These are phyloP conservation scores for Griposia aprilina DNA, from an alignment of 2,888 invertebrate genomes.

Conservation along the genomic window DNA sequence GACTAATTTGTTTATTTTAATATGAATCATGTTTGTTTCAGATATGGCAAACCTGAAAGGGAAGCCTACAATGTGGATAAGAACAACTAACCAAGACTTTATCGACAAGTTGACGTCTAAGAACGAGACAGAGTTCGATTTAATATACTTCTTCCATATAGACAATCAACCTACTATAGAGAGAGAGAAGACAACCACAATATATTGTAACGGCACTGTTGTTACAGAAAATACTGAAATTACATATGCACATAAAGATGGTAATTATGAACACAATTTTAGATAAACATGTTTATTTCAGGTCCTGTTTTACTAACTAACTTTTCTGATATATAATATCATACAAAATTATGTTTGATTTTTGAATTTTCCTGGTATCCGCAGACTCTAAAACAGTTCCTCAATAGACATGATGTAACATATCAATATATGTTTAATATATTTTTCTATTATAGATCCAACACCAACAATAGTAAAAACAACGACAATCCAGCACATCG, in stretches of 20 bases:
- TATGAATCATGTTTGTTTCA: constrained; percentile 26
- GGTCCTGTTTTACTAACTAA: not conserved
- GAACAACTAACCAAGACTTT: constrained; percentile 52
- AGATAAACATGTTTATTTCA: not conserved
- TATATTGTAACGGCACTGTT: constrained; percentile 78
- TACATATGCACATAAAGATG: constrained; percentile 49
- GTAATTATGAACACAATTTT: constrained; percentile 39
- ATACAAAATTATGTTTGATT: not conserved
- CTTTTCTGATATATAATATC: not conserved
- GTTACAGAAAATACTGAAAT: constrained; percentile 72
- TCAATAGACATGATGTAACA: not conserved
- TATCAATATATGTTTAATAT: not conserved
- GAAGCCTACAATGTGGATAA: constrained; percentile 45
- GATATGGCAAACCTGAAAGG: constrained; percentile 44
- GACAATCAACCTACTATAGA: constrained; percentile 69
- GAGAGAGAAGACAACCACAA: constrained; percentile 71
- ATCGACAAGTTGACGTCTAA: constrained; percentile 31
- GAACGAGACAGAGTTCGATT: constrained; percentile 51
- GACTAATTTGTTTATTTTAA: not conserved
- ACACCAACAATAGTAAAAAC: constrained; percentile 35
- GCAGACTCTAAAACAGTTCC: not conserved
- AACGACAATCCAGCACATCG: not conserved
- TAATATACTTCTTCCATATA: constrained; percentile 73
- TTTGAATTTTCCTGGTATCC: not conserved
- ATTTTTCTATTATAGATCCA: constrained; percentile 48